A percentile compares a stretch with the other conserved stretches of the same genome.
phyloP scores from a whole-genome alignment of 1,140 invertebrate genomes.

The Zaprionus capensis region DNA sequence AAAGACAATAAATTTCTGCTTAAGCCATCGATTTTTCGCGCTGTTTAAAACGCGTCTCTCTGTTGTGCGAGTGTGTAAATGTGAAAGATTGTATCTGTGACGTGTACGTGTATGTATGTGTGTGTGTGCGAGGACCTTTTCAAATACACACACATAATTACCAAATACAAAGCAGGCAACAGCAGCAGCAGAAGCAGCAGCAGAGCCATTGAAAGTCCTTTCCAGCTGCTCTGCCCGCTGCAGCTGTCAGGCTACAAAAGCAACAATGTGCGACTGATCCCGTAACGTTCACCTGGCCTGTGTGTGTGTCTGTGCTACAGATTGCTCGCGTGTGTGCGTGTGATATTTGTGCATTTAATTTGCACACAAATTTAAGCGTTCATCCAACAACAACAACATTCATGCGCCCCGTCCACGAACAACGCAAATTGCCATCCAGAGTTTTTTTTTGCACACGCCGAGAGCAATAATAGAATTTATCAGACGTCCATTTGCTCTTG shows the following conservation, averaged over 20 bases:
- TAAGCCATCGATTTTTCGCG: slow-evolving; percentile 55
- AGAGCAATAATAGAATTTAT: slow-evolving; percentile 68
- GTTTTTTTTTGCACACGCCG: slow-evolving; percentile 33
- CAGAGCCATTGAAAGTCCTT: slow-evolving; percentile 29
- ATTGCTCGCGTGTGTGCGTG: slow-evolving; percentile 18
- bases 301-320: slow-evolving; percentile 12
- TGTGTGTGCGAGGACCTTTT: slow-evolving; percentile 50
- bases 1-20: slow-evolving; percentile 41
- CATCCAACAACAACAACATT: slow-evolving; percentile 34
- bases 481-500: slow-evolving; percentile 37
- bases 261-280: slow-evolving; percentile 36
- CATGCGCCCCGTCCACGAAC: slow-evolving; percentile 59
- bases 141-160: slow-evolving; percentile 14
- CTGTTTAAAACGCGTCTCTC: slow-evolving; percentile 50
- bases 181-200: slow-evolving; percentile 11
- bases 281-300: slow-evolving; percentile 32
- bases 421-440: slow-evolving; percentile 66
- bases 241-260: slow-evolving; percentile 38
- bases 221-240: slow-evolving; percentile 44
- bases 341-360: slow-evolving; percentile 71
- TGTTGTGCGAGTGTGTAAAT: slow-evolving; percentile 17
- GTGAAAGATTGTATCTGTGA: slow-evolving; percentile 16
- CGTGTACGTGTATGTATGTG: not conserved
- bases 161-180: slow-evolving; percentile 30
- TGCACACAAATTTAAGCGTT: slow-evolving; percentile 52